phyloP scores from a whole-genome alignment of 2,113 vertebrate species.

The Dasypus novemcinctus region DNA sequence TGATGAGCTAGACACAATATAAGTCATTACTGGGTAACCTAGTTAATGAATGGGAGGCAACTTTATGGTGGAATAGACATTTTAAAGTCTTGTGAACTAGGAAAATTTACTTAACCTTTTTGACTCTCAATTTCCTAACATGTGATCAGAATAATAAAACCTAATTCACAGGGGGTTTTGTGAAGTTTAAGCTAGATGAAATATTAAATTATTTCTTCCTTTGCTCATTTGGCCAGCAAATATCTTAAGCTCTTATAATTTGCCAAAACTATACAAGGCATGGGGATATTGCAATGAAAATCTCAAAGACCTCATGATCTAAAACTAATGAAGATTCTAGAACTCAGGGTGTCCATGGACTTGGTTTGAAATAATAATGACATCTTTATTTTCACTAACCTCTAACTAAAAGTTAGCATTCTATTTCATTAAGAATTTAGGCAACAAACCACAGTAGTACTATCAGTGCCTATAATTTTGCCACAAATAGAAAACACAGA shows the following conservation, averaged over 20 bases:
- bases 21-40: not conserved
- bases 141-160: conserved; percentile 7
- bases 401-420: not conserved
- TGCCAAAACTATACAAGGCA: not conserved
- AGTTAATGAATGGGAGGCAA: not conserved
- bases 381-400: not conserved
- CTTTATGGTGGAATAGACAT: not conserved
- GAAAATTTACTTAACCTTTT: conserved; percentile 24
- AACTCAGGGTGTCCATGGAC: not conserved
- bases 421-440: not conserved
- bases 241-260: not conserved
- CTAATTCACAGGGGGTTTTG: not conserved
- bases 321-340: not conserved
- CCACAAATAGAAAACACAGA: not conserved
- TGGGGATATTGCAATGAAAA: not conserved
- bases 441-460: not conserved
- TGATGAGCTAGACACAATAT: not conserved
- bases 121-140: conserved; percentile 5
- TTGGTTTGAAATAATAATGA: not conserved
- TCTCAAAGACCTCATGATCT: not conserved
- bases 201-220: not conserved
- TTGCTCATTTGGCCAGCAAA: not conserved
- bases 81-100: not conserved
- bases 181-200: conserved; percentile 17
- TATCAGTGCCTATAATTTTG: not conserved